Base-by-base conservation (phyloP, 2,113 vertebrate genomes). In the Alligator sinensis region DNA sequence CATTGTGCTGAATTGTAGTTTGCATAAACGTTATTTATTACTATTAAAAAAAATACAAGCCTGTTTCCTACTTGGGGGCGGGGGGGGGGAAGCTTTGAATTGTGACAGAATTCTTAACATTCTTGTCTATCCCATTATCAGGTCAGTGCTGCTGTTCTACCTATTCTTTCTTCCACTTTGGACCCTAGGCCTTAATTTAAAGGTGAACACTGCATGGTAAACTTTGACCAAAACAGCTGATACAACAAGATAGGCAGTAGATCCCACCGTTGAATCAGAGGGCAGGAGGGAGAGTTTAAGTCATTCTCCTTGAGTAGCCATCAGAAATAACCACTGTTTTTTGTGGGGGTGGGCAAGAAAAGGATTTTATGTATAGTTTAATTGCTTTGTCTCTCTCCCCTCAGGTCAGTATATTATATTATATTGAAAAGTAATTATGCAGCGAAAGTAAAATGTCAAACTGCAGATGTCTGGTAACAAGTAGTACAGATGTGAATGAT, bases 391-490 rank as follows among this genome's bases (percentile, higher is more conserved):
- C 96, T 97, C 97, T 94, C 94, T 96, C 97, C 47, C 97, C 98
- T 97, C 94, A 94, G 97, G 97, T 98, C 97, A 97, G 94, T 97
- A 97, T 97, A 97, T 97, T 97, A 97, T 97, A 97, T 97, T 96
- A 97, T 97, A 97, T 97, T 97, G 97, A 96, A 97, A 97, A 97
- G 97, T 97, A 98, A 98, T 98, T 98, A 98, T 98, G 95, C 97
- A 97, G 95, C 1, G 6, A 96, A 96, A 97, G 96, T 97, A 97
- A 97, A 98, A 98, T 97, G 97, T 98, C 98, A 98, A 91, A 94
- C 96, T 62, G 78, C 95, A 91, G 89, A 97, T 97, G 97, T 96
- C 96, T 95, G 93, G 97, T 97, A 96, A 86, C 93, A 89, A 77
- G 93, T 91, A 22, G 94, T 96, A 95, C 97, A 95, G 97, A 97